These are phyloP conservation scores for Hippasteria phrygiana DNA, from an alignment of 53 echinoderm and acorn worm genomes.

Conservation along the genomic window DNA sequence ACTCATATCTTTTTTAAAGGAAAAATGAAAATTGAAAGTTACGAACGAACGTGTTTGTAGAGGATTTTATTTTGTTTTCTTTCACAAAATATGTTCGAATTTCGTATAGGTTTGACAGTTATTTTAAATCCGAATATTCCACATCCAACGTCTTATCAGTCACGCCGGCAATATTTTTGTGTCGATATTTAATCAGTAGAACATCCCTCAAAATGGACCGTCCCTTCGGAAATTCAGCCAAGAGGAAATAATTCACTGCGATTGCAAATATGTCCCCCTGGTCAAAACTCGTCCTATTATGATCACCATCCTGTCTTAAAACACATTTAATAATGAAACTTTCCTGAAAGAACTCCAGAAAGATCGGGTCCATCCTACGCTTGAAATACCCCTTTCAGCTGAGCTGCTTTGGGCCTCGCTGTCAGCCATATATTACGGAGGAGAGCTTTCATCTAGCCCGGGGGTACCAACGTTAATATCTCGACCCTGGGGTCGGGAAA, in stretches of 20 bases:
- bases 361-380: not conserved
- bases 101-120: no score
- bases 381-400: not conserved
- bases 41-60: no score
- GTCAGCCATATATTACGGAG: not conserved
- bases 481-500: slow-evolving; percentile 47
- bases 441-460: not conserved
- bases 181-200: slow-evolving; percentile 22
- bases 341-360: not conserved
- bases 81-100: no score
- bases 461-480: slow-evolving; percentile 32
- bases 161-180: no score
- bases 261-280: slow-evolving; percentile 59
- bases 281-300: slow-evolving; percentile 9
- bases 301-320: slow-evolving; percentile 18
- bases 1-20: no score
- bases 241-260: slow-evolving; percentile 41
- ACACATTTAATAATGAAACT: slow-evolving; percentile 1
- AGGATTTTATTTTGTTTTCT: no score
- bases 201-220: not conserved
- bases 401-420: not conserved
- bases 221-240: slow-evolving; percentile 22
- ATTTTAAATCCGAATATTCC: no score
- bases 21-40: no score
- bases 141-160: no score